phyloP scores from a whole-genome alignment of 2,888 invertebrate species.

The Slavum lentiscoides region DNA sequence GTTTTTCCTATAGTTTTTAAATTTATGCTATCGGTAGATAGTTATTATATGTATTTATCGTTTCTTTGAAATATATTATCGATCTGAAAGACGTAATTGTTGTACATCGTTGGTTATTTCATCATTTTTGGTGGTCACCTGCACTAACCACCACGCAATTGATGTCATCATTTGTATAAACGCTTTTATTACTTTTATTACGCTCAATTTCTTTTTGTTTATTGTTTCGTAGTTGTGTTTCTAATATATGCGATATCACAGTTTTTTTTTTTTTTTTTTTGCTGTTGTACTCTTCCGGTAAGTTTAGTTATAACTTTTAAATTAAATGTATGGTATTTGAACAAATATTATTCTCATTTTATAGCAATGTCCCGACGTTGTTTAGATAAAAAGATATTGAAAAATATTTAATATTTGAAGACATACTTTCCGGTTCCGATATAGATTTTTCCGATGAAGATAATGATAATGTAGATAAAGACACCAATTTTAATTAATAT shows the following conservation, averaged over 20 bases:
- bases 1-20: no score
- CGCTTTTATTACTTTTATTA: no score
- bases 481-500: not conserved
- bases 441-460: not conserved
- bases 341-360: conserved; percentile 10
- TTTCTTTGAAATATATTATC: no score
- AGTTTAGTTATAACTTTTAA: conserved; percentile 10
- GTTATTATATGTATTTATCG: no score
- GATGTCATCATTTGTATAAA: not conserved
- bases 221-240: not conserved
- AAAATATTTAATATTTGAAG: not conserved
- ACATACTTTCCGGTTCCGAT: not conserved
- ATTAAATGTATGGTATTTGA: conserved; percentile 1
- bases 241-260: not conserved
- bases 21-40: no score
- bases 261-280: no score
- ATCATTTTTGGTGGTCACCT: conserved; percentile 9
- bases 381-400: conserved; percentile 3
- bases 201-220: no score
- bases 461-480: not conserved
- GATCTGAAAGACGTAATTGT: no score
- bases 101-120: no score
- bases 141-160: not conserved
- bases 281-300: not conserved
- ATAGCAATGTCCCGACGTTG: conserved; percentile 5